Base-by-base conservation (phyloP, 2,113 vertebrate genomes). In the Lepisosteus oculatus region DNA sequence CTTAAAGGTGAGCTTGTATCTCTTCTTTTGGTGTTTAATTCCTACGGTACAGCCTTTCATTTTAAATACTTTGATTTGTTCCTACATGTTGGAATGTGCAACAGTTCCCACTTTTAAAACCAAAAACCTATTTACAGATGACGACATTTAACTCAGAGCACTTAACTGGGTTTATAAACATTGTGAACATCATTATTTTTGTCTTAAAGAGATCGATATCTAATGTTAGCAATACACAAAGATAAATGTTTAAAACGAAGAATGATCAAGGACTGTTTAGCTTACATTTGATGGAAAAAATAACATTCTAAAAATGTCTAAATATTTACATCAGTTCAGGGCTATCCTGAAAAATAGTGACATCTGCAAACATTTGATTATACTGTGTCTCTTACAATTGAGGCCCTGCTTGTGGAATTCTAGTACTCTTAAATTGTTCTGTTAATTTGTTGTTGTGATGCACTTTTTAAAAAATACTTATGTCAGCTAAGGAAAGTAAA, bases 241-340 rank as follows among this genome's bases (percentile, higher is more conserved):
- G 67, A 74, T 85, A 87, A 89, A 87, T 90, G 85, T 92, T 92
- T 88, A 83, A 78, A 85, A 73, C 76, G 63, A 72, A 78, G 9
- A 61, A 69, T 74, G 56, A 73, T 79, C 68, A 72, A 79, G 74
- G 74, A 83, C 75, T 69, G 68, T 47, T 77, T 73, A 72, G 68
- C 69, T 69, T 6, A 44, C 44, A 72, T 79, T 69, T 83, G 80
- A 61, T 80, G 83, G 86, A 90, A 85, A 85, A 82, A 76, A 84
- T 77, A 73, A 71, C 59, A n/a, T 72, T 63, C 42, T 66, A 55
- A 13, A 65, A 51, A 51, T 15, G 76, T 68, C 78, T 84, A 90
- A 92, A 90, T 91, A 90, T 92, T 91, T 90, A 89, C 78, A 82
- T 73, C 72, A 29, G 2, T 45, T 83, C 78, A 84, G 78, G 79